Evolutionary conservation across 2,797 vertebrate genomes (phyloP).

Genomic region (Hypotaenidia philippensis): DNA sequence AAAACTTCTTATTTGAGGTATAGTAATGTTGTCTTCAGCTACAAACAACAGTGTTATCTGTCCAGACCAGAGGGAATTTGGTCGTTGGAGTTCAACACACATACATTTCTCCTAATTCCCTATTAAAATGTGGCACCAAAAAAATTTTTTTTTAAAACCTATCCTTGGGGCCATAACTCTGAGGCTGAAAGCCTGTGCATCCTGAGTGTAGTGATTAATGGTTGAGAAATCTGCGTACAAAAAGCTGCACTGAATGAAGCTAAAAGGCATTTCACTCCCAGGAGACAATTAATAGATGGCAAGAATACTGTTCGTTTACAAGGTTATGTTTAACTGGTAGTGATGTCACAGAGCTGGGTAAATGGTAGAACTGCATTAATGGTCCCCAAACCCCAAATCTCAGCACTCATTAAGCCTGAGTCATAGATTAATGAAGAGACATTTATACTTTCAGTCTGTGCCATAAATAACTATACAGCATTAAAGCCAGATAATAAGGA

Average conservation of each 20-base stretch:
- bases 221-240: slow-evolving; percentile 4
- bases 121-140: neutral
- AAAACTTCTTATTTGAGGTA: neutral
- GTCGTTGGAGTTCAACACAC: neutral
- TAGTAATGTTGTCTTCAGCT: neutral
- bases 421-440: slow-evolving; percentile 49
- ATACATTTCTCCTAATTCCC: neutral
- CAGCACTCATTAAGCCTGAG: slow-evolving; percentile 48
- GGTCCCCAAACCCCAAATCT: slow-evolving; percentile 46
- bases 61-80: neutral
- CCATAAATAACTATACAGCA: slow-evolving; percentile 46
- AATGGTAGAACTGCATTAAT: slow-evolving; percentile 32
- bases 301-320: slow-evolving; percentile 22
- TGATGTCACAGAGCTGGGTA: slow-evolving; percentile 34
- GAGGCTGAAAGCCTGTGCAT: neutral
- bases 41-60: neutral
- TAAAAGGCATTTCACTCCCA: slow-evolving; percentile 23
- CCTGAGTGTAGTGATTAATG: neutral
- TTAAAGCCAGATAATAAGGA: slow-evolving; percentile 27
- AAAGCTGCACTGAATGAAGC: neutral
- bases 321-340: slow-evolving; percentile 16
- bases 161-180: neutral
- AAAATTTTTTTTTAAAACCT: neutral
- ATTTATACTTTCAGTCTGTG: slow-evolving; percentile 39
- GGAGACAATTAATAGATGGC: neutral